Base-by-base conservation (phyloP, 2,888 invertebrate genomes). In the Euspilapteryx auroguttella region DNA sequence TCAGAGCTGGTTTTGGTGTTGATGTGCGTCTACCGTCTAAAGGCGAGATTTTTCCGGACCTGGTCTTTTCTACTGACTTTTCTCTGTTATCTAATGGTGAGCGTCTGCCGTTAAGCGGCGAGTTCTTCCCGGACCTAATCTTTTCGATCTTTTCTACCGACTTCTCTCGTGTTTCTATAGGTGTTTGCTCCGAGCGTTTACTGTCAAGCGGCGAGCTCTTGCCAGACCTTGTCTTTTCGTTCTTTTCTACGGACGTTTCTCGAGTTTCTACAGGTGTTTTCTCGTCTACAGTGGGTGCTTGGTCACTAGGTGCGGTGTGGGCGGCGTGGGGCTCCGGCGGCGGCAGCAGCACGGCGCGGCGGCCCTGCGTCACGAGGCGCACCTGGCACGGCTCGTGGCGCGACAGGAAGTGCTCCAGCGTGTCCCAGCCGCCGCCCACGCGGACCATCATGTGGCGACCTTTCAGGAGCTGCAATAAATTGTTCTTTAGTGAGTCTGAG, bases 381-480 rank as follows among this genome's bases (percentile, higher is more conserved):
- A 85, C 86, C 83, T 89, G 87, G 64, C 89, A 88, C 24, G 92
- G 91, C 62, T 90, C 89, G 71, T 92, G 91, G 36, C 91, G 85
- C 44, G 86, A 82, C 53, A 94, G 80, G 78, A 93, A 94, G 76
- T 94, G 91, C 62, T 94, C 93, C 56, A 94, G 73, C 11, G 94
- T 93, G 75, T 92, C 92, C 94, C 94, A 94, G 37, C 93, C 93
- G 38, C 94, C 94, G 34, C 94, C 94, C 28, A 94, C 93, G 45
- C 94, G 83, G 32, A 94, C 94, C 94, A 94, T 94, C 83, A 93
- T 93, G 79, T 94, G 94, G n/a, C 87, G 83, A 28, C 89, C 92
- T 61, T 92, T 91, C 52, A 93, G 78, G 51, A 92, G 62, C 92
- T 93, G 79, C 3, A 65, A 71, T 44, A 37, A n/a, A n/a, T n/a